Evolutionary conservation across 2,888 invertebrate species (phyloP), one percentile per base, ranked within the genome.

Genomic region (Dynastes maya): DNA sequence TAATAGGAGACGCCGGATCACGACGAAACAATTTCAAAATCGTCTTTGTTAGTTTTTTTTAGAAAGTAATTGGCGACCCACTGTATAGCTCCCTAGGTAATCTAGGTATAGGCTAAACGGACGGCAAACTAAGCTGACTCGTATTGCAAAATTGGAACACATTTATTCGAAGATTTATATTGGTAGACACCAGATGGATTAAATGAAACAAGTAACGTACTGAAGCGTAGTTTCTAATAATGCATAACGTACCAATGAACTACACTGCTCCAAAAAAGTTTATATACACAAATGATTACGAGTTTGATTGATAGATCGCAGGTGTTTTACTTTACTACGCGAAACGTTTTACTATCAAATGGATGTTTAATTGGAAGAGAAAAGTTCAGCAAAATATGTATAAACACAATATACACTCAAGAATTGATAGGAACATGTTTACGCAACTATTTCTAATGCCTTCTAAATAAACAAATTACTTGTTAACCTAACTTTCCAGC

Each of bases 31-130:
- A 72, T 72, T 72, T 72, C 72, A 72, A 72, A 72, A 72, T 72
- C 72, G 72, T 72, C 72, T 72, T 72, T 72, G 72, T 72, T 72
- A 61, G 32, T 40, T 63, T 71, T 70, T 58, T 71, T 71, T 71
- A 58, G 71, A 72, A 72, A 72, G 72, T 61, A 72, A 72, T 72
- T 72, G 72, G 58, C 45, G 49, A 72, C 45, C 45, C 72, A 45
- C 27, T 22, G 29, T 72, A 72, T 16, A 16, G 22, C 45, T 32
- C 53, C 71, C 40, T 65, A 4, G 55, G 16, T 27, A 61, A 13
- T 13, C 3, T 55, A 55, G 22, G 16, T 65, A 22, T 71, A 61
- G 49, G 61, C 61, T 45, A 72, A 61, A 61, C 72, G 61, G 13
- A 22, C 13, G 40, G 58, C 16, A 72, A 61, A 72, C 45, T 22